phyloP scores from a whole-genome alignment of 92 coral and sea anemone genomes.

The Palythoa grandis region DNA sequence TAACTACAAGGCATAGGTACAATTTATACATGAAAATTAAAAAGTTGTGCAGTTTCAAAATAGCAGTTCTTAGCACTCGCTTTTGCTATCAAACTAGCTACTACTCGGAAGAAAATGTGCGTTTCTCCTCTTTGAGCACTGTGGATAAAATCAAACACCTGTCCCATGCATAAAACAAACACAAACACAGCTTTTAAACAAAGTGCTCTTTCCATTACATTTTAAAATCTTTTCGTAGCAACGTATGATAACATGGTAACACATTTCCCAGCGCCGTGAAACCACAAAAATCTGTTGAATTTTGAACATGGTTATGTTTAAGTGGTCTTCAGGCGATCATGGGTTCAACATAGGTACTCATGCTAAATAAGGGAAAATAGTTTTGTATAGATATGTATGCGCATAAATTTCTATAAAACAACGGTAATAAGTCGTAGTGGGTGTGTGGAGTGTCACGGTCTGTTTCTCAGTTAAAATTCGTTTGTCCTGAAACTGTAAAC shows the following conservation, averaged over 20 bases:
- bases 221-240: no score
- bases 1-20: no score
- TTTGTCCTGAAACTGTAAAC: conserved; percentile 11
- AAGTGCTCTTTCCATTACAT: no score
- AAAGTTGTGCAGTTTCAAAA: no score
- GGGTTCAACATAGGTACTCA: not conserved
- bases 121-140: no score
- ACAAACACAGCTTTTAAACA: no score
- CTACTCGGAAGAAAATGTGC: no score
- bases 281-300: not conserved
- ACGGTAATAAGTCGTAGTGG: not conserved
- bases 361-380: conserved; percentile 11
- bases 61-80: no score
- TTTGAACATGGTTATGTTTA: not conserved
- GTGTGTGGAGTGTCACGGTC: conserved; percentile 2
- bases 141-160: no score
- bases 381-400: conserved; percentile 7
- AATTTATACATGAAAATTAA: no score
- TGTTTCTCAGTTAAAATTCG: conserved; percentile 15
- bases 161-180: no score
- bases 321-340: not conserved
- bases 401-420: conserved; percentile 24
- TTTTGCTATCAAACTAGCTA: no score
- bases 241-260: not conserved
- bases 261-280: not conserved